Conservation (phyloP, 2,888 invertebrate genomes). For the Ichneumon xanthorius region DNA sequence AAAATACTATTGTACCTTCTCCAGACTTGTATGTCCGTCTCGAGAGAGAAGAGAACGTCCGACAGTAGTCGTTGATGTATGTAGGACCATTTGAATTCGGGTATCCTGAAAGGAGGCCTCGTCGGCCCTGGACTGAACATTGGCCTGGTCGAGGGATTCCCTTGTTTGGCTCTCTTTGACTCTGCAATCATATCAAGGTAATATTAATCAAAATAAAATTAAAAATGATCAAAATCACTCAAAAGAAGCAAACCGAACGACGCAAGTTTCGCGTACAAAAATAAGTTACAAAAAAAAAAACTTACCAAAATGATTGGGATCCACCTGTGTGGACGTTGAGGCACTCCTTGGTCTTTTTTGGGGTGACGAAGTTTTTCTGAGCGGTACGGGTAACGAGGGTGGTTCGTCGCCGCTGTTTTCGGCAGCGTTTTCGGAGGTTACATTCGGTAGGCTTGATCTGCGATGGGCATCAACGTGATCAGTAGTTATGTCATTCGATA, state of each 20-base stretch:
- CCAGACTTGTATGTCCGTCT: slow-evolving; percentile 98
- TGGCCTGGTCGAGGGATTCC: slow-evolving; percentile 89
- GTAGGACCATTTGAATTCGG: slow-evolving; percentile 99
- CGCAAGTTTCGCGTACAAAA: too few species aligned
- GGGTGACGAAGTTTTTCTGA: slow-evolving; percentile 86
- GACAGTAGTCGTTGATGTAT: slow-evolving; percentile 98
- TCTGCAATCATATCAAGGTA: slow-evolving; percentile 71
- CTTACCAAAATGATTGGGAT: slow-evolving; percentile 94
- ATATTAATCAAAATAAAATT: not conserved
- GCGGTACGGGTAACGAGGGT: slow-evolving; percentile 81
- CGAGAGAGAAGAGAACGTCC: slow-evolving; percentile 98
- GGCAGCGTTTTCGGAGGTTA: slow-evolving; percentile 79
- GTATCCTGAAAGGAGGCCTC: slow-evolving; percentile 98
- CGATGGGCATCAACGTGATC: slow-evolving; percentile 84
- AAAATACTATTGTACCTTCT: slow-evolving; percentile 86
- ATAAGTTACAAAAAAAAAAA: slow-evolving; percentile 15
- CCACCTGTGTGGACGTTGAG: slow-evolving; percentile 93
- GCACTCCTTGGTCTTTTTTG: slow-evolving; percentile 92
- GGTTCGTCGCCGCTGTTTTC: slow-evolving; percentile 82
- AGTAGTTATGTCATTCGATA: slow-evolving; percentile 75
- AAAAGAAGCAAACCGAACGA: too few species aligned
- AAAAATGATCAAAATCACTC: not conserved
- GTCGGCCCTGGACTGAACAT: slow-evolving; percentile 98
- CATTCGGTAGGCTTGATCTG: slow-evolving; percentile 88
- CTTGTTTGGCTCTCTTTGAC: slow-evolving; percentile 84